phyloP scores from a whole-genome alignment of 1,140 invertebrate species.

The Diprion similis region DNA sequence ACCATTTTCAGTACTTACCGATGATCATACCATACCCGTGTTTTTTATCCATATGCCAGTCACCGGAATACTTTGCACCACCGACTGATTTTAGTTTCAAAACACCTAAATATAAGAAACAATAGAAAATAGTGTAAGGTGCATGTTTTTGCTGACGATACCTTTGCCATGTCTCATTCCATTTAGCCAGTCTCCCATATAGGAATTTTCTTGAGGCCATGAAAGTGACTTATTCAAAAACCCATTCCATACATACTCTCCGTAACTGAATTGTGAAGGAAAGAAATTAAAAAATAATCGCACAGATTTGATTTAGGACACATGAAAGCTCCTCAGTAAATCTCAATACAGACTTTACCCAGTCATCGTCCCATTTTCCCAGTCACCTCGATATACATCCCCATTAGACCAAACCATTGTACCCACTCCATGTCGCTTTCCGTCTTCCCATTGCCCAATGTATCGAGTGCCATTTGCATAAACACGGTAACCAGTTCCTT shows the following conservation, averaged over 20 bases:
- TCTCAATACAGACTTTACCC: conserved; percentile 38
- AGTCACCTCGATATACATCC: conserved; percentile 56
- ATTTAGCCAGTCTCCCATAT: conserved; percentile 63
- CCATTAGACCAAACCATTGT: conserved; percentile 56
- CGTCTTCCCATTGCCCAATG: conserved; percentile 62
- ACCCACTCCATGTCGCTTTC: conserved; percentile 61
- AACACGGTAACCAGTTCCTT: conserved; percentile 60
- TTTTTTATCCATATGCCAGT: conserved; percentile 65
- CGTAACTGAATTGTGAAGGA: conserved; percentile 44
- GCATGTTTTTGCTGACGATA: conserved; percentile 50
- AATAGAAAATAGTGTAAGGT: conserved; percentile 5
- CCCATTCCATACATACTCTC: conserved; percentile 64
- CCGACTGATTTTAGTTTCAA: conserved; percentile 61
- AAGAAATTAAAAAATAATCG: not conserved
- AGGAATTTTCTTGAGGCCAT: conserved; percentile 59
- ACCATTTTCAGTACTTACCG: conserved; percentile 33
- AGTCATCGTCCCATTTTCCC: conserved; percentile 63
- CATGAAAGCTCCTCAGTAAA: not conserved
- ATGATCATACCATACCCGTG: conserved; percentile 63
- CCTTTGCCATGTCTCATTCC: conserved; percentile 62
- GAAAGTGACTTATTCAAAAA: conserved; percentile 61
- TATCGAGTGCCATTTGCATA: conserved; percentile 62
- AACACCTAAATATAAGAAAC: conserved; percentile 34
- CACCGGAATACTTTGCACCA: conserved; percentile 62
- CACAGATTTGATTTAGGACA: not conserved